Evolutionary conservation across 2,113 vertebrate genomes (phyloP).

Genomic region (Nerophis ophidion): DNA sequence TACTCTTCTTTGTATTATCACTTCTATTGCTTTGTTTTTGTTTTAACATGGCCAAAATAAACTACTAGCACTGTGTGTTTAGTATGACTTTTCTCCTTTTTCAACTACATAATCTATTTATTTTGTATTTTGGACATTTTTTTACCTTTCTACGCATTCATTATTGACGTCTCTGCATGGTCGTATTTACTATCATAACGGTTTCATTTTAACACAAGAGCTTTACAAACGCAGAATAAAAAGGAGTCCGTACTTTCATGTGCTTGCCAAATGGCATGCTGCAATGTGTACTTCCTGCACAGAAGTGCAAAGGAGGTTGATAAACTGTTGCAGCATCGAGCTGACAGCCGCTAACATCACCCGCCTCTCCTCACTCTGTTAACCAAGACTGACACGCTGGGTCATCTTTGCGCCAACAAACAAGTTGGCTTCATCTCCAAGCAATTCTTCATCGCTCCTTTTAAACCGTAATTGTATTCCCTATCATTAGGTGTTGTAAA

Average conservation of each 20-base stretch:
- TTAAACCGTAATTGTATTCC: constrained; percentile 71
- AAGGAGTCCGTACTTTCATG: constrained; percentile 14
- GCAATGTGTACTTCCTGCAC: constrained; percentile 19
- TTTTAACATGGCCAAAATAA: too few relatives aligned
- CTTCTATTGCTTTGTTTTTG: too few relatives aligned
- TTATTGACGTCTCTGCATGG: too few relatives aligned
- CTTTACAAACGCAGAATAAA: not conserved
- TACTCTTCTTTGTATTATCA: too few relatives aligned
- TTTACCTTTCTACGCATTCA: not conserved
- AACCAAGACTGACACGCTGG: constrained; percentile 38
- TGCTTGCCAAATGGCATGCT: constrained; percentile 27
- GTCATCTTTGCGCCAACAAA: constrained; percentile 41
- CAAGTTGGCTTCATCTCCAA: constrained; percentile 61
- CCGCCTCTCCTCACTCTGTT: constrained; percentile 43
- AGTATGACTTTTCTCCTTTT: too few relatives aligned
- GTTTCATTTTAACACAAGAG: not conserved
- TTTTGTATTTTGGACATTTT: not conserved
- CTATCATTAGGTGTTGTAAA: constrained; percentile 72
- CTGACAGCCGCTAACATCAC: constrained; percentile 43
- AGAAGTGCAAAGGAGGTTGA: constrained; percentile 41
- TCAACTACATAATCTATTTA: not conserved
- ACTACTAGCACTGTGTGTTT: too few relatives aligned
- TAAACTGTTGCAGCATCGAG: constrained; percentile 48
- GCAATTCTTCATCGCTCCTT: constrained; percentile 54
- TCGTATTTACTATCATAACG: not conserved